Evolutionary conservation across 2,797 vertebrate genomes (phyloP).

Genomic region (Malurus splendens): DNA sequence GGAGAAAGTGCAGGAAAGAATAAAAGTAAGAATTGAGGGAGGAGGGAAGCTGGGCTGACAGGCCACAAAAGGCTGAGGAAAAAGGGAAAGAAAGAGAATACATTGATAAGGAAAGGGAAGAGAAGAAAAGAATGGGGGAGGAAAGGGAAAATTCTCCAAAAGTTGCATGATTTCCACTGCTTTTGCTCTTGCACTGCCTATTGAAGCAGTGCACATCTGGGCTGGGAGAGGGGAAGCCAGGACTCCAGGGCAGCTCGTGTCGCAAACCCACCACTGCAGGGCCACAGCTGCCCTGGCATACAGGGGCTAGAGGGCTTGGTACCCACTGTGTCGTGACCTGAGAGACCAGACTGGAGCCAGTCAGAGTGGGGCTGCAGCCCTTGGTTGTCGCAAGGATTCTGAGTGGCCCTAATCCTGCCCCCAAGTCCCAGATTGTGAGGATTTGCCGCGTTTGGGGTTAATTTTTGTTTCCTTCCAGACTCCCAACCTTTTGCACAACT

Average conservation of each 20-base stretch:
- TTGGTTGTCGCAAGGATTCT: rapidly evolving
- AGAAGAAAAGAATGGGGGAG: rapidly evolving
- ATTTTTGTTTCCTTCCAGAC: neutral
- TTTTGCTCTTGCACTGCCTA: neutral
- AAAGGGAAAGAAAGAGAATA: neutral
- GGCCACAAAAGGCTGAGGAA: neutral
- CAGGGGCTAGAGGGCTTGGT: rapidly evolving
- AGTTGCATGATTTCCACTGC: neutral
- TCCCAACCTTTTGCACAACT: neutral
- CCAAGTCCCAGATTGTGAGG: neutral
- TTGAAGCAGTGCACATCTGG: rapidly evolving
- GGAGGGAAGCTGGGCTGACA: neutral
- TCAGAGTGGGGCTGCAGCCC: rapidly evolving
- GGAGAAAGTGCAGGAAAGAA: neutral
- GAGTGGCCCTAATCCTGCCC: neutral
- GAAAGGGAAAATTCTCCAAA: neutral
- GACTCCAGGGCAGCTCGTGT: too few relatives aligned
- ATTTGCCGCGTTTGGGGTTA: neutral
- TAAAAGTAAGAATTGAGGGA: neutral
- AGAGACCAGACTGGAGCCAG: rapidly evolving
- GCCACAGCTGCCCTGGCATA: rapidly evolving
- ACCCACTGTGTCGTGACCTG: rapidly evolving
- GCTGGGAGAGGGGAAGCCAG: neutral
- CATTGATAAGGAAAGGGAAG: neutral
- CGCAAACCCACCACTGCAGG: rapidly evolving